These are phyloP conservation scores for Agonopterix alstromeriana DNA, from an alignment of 2,888 invertebrate genomes.

Conservation along the genomic window DNA sequence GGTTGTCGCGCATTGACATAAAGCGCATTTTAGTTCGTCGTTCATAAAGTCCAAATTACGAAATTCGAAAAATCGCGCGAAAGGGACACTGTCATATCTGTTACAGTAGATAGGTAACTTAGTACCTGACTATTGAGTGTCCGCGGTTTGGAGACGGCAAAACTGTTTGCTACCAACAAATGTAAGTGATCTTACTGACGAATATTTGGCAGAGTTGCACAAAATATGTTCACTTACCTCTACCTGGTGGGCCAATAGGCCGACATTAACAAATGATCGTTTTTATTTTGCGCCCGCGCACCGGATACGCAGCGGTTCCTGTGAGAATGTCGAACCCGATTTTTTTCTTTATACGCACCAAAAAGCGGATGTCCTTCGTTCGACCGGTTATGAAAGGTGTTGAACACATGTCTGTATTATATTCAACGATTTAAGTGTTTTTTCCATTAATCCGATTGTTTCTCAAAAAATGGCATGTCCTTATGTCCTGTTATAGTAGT, in stretches of 20 bases:
- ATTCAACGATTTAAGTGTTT: conserved; percentile 30
- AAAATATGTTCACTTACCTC: conserved; percentile 19
- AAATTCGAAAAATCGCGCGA: too few species aligned
- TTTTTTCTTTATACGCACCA: conserved; percentile 55
- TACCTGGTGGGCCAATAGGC: conserved; percentile 39
- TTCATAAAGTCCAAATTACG: too few species aligned
- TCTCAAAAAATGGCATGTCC: not conserved
- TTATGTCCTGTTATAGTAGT: too few species aligned
- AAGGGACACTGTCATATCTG: too few species aligned
- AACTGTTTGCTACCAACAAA: too few species aligned
- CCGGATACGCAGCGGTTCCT: conserved; percentile 73
- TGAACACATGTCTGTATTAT: conserved; percentile 70
- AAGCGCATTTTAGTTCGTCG: too few species aligned
- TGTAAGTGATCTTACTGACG: too few species aligned
- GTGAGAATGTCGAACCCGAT: conserved; percentile 72
- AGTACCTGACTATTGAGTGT: too few species aligned
- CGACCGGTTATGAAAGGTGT: conserved; percentile 76
- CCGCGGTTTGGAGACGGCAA: too few species aligned
- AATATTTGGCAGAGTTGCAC: not conserved
- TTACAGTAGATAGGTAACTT: too few species aligned
- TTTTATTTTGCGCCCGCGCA: conserved; percentile 66
- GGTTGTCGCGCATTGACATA: too few species aligned
- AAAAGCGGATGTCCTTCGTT: conserved; percentile 75
- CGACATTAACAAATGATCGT: conserved; percentile 67
- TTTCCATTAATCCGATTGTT: not conserved